Conservation (phyloP, 2,888 invertebrate genomes). For the Lathronympha strigana region DNA sequence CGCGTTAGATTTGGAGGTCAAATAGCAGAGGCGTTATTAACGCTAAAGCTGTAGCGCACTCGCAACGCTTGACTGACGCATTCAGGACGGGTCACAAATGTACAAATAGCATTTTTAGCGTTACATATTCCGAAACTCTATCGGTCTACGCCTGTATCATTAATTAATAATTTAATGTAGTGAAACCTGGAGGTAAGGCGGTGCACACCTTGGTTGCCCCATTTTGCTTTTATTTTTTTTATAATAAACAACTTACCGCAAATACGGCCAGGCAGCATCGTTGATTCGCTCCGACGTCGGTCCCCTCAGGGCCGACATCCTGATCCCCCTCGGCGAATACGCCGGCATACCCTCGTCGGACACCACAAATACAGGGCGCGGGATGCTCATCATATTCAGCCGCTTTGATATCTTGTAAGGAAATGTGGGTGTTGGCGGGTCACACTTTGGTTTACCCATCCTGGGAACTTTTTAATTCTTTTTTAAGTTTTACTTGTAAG, state of each 20-base stretch:
- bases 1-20: too few relatives aligned
- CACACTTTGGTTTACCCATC: conserved; percentile 66
- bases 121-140: too few relatives aligned
- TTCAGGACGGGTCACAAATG: too few relatives aligned
- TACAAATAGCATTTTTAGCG: too few relatives aligned
- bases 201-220: too few relatives aligned
- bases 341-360: conserved; percentile 64
- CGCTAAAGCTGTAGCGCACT: too few relatives aligned
- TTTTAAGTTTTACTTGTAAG: not conserved
- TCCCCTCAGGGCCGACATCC: conserved; percentile 63
- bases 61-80: too few relatives aligned
- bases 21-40: too few relatives aligned
- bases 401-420: conserved; percentile 64
- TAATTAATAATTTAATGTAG: too few relatives aligned
- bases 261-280: conserved; percentile 70
- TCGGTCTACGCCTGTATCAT: too few relatives aligned
- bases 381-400: conserved; percentile 63
- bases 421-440: conserved; percentile 60
- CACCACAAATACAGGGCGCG: conserved; percentile 57
- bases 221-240: too few relatives aligned
- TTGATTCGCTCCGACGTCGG: conserved; percentile 60
- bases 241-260: conserved; percentile 69
- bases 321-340: conserved; percentile 57
- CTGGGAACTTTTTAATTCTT: conserved; percentile 52
- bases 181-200: too few relatives aligned